phyloP scores from a whole-genome alignment of 2,797 vertebrate genomes.

The Xenops minutus region DNA sequence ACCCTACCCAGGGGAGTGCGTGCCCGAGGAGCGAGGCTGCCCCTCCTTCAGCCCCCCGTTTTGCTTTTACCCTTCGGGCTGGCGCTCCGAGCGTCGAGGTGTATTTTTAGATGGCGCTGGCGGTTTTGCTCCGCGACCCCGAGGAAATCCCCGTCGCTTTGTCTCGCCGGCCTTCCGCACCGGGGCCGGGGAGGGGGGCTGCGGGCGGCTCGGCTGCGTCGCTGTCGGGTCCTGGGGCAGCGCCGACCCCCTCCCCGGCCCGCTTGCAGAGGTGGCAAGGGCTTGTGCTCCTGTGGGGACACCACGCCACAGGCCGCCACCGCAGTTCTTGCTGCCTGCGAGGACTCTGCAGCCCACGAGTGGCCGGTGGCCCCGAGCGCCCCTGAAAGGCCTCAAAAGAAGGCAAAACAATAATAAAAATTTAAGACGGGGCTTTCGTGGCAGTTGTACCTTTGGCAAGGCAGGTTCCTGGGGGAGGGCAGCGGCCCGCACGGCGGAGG shows the following conservation, averaged over 20 bases:
- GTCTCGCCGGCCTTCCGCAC: conserved; percentile 10
- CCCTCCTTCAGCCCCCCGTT: no score
- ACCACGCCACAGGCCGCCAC: background rate
- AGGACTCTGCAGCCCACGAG: background rate
- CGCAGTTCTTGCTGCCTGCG: background rate
- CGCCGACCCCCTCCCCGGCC: background rate
- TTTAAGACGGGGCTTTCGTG: background rate
- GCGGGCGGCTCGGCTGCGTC: background rate
- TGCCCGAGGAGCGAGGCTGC: background rate
- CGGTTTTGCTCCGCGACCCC: background rate
- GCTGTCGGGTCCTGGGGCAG: background rate
- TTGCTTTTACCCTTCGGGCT: background rate
- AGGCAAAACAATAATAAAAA: background rate
- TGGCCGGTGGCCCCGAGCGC: background rate
- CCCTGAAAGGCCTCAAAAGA: background rate
- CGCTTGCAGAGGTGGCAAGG: background rate
- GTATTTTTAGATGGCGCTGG: conserved; percentile 32
- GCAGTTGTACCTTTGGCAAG: background rate
- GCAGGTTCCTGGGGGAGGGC: background rate
- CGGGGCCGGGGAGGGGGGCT: background rate
- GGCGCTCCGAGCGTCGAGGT: background rate
- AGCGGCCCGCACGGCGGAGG: background rate
- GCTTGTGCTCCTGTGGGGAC: background rate
- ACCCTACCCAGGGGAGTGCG: background rate
- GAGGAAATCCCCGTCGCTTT: background rate